phyloP scores from a whole-genome alignment of 2,888 invertebrate genomes.

The Arrhopalites spinosus region DNA sequence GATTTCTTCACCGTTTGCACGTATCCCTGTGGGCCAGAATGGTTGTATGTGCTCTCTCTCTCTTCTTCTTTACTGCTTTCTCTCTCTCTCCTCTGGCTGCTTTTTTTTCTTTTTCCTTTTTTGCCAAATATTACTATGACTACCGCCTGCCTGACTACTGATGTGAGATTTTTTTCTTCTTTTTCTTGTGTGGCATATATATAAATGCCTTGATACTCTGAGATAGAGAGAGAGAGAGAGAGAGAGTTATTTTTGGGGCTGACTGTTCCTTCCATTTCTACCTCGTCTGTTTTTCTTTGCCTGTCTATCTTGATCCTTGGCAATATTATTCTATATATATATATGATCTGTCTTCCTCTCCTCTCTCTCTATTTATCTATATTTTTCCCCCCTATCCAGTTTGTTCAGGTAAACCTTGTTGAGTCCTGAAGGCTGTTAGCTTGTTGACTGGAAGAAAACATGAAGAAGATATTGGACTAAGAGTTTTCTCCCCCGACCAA shows the following conservation, averaged over 20 bases:
- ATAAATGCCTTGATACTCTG: neutral
- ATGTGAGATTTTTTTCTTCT: neutral
- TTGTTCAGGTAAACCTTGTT: constrained; percentile 10
- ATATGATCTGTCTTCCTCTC: too few relatives aligned
- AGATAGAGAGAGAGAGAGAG: neutral
- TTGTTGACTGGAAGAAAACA: too few relatives aligned
- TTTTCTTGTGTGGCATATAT: neutral
- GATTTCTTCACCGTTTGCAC: constrained; percentile 1
- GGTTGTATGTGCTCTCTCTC: neutral
- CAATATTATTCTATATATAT: too few relatives aligned
- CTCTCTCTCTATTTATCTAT: neutral
- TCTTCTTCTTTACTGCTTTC: neutral
- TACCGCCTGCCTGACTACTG: neutral
- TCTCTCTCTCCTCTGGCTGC: neutral
- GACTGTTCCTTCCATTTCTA: too few relatives aligned
- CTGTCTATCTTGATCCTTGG: neutral
- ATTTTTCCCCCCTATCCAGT: neutral
- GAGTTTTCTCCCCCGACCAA: too few relatives aligned
- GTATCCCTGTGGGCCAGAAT: neutral
- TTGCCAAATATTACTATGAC: neutral
- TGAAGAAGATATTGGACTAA: too few relatives aligned
- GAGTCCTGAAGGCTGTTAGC: neutral
- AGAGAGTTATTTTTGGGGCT: neutral
- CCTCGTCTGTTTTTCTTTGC: neutral
- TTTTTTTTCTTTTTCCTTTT: too few relatives aligned